Evolutionary conservation across 2,888 invertebrate species (phyloP).

Genomic region (Orthonevra nobilis): DNA sequence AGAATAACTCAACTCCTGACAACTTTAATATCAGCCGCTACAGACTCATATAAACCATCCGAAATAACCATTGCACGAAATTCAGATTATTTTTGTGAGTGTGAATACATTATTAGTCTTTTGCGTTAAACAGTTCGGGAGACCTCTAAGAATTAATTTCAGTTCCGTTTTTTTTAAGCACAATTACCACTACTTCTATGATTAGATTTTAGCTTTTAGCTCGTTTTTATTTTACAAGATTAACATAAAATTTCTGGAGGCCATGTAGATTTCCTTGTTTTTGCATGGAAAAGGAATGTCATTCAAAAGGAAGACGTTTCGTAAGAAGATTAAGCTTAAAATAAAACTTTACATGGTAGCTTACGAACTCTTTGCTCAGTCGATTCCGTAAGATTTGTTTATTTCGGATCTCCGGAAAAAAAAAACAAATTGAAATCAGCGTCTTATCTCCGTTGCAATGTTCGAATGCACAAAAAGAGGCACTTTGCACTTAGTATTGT

Average conservation of each 20-base stretch:
- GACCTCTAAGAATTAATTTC: too few species aligned
- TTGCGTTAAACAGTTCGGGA: too few species aligned
- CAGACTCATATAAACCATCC: too few species aligned
- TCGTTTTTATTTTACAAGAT: slow-evolving; percentile 42
- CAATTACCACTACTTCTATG: too few species aligned
- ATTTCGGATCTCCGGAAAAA: background rate
- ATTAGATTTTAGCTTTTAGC: slow-evolving; percentile 41
- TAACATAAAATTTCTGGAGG: slow-evolving; percentile 42
- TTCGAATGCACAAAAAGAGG: slow-evolving; percentile 15
- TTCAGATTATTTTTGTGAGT: too few species aligned
- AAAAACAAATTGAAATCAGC: slow-evolving; percentile 30
- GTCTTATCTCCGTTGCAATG: slow-evolving; percentile 46
- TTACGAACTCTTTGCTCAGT: slow-evolving; percentile 43
- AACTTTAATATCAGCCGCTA: too few species aligned
- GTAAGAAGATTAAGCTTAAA: slow-evolving; percentile 36
- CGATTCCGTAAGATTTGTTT: background rate
- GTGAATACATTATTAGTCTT: too few species aligned
- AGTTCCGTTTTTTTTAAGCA: too few species aligned
- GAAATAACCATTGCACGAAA: too few species aligned
- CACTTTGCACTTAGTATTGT: slow-evolving; percentile 50
- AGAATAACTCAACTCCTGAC: too few species aligned
- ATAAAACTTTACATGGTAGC: slow-evolving; percentile 54
- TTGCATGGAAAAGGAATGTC: slow-evolving; percentile 2
- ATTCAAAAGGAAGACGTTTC: slow-evolving; percentile 1
- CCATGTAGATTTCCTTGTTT: slow-evolving; percentile 16